Percentiles rank a stretch among this genome's conserved stretches.
These are phyloP conservation scores for Melieria crassipennis DNA, from an alignment of 2,888 invertebrate species.

Conservation along the genomic window DNA sequence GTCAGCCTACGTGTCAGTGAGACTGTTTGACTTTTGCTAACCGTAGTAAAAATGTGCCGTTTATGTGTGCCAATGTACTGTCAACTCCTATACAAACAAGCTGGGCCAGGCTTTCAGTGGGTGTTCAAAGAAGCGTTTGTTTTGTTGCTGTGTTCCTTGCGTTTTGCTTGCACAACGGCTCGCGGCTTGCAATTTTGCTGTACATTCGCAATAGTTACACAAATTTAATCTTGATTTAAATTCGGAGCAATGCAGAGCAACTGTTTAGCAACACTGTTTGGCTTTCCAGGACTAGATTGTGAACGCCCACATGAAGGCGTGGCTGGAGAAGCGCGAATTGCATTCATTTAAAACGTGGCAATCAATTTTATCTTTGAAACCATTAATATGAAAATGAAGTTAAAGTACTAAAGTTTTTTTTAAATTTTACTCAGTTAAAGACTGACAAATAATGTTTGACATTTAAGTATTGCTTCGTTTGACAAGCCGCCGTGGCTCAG, in stretches of 20 bases:
- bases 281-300: too few species aligned
- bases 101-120: slow-evolving; percentile 1
- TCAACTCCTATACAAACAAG: not conserved
- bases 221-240: not conserved
- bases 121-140: not conserved
- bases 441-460: too few species aligned
- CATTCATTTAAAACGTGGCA: too few species aligned
- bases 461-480: too few species aligned
- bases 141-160: not conserved
- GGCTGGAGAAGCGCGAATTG: too few species aligned
- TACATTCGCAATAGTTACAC: not conserved
- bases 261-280: too few species aligned
- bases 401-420: too few species aligned
- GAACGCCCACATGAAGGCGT: too few species aligned
- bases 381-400: too few species aligned
- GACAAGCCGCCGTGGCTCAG: too few species aligned
- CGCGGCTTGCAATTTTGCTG: not conserved
- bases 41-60: slow-evolving; percentile 16
- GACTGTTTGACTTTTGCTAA: slow-evolving; percentile 19
- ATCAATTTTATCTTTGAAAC: too few species aligned
- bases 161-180: not conserved
- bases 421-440: too few species aligned
- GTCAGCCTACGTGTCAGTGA: not conserved
- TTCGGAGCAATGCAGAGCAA: not conserved
- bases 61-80: not conserved